A percentile compares a stretch with the other conserved stretches of the same genome.
These are phyloP conservation scores for Sycophila texana DNA, from an alignment of 2,888 invertebrate genomes.

Conservation along the genomic window DNA sequence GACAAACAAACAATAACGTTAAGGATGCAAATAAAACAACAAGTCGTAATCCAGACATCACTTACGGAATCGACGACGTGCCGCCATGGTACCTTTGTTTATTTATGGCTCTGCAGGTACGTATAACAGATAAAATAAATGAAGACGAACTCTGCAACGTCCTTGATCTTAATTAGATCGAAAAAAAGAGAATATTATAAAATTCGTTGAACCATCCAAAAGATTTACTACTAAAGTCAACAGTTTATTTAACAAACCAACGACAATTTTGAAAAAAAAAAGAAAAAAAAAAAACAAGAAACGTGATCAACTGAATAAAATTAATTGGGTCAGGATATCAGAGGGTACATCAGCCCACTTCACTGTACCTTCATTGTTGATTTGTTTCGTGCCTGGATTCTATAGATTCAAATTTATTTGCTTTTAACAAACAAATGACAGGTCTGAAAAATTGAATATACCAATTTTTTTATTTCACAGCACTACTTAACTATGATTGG, in stretches of 20 bases:
- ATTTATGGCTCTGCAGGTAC: slow-evolving; percentile 88
- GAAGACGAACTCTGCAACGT: background rate
- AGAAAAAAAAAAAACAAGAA: no score
- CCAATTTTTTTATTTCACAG: slow-evolving; percentile 72
- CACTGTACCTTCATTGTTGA: no score
- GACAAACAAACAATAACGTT: background rate
- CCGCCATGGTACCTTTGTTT: slow-evolving; percentile 92
- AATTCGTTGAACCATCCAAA: no score
- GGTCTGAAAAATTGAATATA: background rate
- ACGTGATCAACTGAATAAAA: no score
- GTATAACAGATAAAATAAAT: background rate
- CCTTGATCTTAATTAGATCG: slow-evolving; percentile 23
- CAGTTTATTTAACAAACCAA: no score
- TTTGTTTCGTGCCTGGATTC: no score
- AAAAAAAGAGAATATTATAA: background rate
- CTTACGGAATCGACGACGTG: slow-evolving; percentile 87
- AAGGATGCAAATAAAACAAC: background rate
- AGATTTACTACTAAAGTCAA: no score
- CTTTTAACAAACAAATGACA: background rate
- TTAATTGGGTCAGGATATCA: no score
- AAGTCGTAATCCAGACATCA: slow-evolving; percentile 72
- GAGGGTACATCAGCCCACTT: no score
- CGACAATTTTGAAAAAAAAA: no score
- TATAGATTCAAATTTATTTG: background rate
- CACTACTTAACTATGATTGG: slow-evolving; percentile 92